Evolutionary conservation across 2,113 vertebrate genomes (phyloP).

Genomic region (Larimichthys crocea): DNA sequence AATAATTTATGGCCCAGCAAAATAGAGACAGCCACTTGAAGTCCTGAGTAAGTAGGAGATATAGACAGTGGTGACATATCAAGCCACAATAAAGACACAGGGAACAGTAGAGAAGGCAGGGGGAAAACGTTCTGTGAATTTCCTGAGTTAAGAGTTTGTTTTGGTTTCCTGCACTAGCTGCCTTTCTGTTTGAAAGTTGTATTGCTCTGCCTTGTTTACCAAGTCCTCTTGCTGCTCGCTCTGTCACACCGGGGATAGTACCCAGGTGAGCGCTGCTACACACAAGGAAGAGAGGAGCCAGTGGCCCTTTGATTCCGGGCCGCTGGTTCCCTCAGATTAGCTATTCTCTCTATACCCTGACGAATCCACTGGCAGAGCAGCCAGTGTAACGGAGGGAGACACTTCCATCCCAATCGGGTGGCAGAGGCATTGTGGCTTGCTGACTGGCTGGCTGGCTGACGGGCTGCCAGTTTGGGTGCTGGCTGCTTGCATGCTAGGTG

Average conservation of each 20-base stretch:
- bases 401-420: slow-evolving; percentile 73
- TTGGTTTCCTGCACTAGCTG: slow-evolving; percentile 81
- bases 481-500: slow-evolving; percentile 62
- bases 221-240: slow-evolving; percentile 80
- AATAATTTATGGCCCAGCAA: slow-evolving; percentile 87
- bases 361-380: slow-evolving; percentile 78
- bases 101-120: slow-evolving; percentile 79
- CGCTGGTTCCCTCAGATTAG: slow-evolving; percentile 81
- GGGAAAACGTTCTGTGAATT: slow-evolving; percentile 79
- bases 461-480: slow-evolving; percentile 72
- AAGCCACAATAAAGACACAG: slow-evolving; percentile 86
- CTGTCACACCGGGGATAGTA: slow-evolving; percentile 81
- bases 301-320: slow-evolving; percentile 81
- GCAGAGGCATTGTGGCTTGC: slow-evolving; percentile 63
- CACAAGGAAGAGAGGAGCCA: slow-evolving; percentile 78
- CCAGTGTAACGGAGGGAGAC: slow-evolving; percentile 71
- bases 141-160: slow-evolving; percentile 85
- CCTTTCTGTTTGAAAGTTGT: slow-evolving; percentile 83
- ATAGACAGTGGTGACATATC: slow-evolving; percentile 88
- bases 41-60: slow-evolving; percentile 86
- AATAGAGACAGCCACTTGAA: slow-evolving; percentile 87
- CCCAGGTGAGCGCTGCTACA: slow-evolving; percentile 78
- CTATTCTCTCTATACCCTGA: slow-evolving; percentile 82
- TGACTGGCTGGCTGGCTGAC: slow-evolving; percentile 51
- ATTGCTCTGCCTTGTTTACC: slow-evolving; percentile 86